Percentiles rank a stretch among this genome's conserved stretches.
phyloP scores from a whole-genome alignment of 2,888 invertebrate species.

The Drosophila pegasa region DNA sequence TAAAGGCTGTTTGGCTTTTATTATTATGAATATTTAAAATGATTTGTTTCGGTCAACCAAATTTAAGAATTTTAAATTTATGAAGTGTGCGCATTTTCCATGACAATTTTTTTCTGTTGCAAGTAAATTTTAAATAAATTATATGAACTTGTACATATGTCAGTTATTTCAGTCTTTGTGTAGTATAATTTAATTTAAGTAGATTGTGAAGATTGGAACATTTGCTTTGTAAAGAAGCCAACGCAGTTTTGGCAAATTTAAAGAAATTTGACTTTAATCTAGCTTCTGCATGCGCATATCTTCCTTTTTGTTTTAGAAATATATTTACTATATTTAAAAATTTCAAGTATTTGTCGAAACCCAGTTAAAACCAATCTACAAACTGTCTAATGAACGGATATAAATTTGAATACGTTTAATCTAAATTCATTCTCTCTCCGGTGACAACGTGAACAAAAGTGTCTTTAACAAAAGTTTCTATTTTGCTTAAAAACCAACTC shows the following conservation, averaged over 20 bases:
- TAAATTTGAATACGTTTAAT: slow-evolving; percentile 15
- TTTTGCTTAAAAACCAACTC: slow-evolving; percentile 32
- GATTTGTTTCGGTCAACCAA: not conserved
- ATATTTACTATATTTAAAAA: not conserved
- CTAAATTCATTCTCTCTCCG: not conserved
- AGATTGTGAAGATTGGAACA: too few species aligned
- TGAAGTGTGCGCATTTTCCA: not conserved
- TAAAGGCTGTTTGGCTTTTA: slow-evolving; percentile 12
- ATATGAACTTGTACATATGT: too few species aligned
- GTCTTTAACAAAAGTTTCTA: slow-evolving; percentile 26
- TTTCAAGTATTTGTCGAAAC: not conserved
- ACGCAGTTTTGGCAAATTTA: too few species aligned
- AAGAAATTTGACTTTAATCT: too few species aligned
- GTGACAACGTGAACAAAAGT: not conserved
- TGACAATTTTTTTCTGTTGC: not conserved
- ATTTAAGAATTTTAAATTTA: not conserved
- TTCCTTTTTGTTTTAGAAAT: not conserved
- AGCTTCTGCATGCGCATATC: too few species aligned
- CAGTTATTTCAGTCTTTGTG: too few species aligned
- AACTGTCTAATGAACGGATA: not conserved
- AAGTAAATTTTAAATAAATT: too few species aligned
- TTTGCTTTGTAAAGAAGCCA: too few species aligned
- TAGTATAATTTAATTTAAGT: too few species aligned
- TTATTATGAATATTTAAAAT: slow-evolving; percentile 6
- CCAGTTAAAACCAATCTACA: not conserved